A percentile compares a stretch with the other conserved stretches of the same genome.
Evolutionary conservation across 2,888 invertebrate species (phyloP).

Genomic region (Marasmarcha lunaedactyla): DNA sequence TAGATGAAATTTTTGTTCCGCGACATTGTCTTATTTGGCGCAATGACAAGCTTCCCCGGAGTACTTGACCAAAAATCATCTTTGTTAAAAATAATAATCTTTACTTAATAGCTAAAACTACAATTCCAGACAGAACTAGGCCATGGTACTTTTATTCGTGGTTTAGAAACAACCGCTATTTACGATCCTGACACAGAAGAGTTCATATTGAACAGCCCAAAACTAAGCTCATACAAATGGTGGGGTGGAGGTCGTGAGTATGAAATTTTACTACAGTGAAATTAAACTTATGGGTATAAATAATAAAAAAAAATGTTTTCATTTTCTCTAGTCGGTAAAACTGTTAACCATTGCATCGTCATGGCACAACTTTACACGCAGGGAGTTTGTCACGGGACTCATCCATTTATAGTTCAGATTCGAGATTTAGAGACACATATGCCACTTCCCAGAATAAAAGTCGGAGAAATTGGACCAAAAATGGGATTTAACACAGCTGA

Average conservation of each 20-base stretch:
- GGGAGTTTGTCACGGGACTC: conserved; percentile 85
- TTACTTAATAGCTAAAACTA: too few relatives aligned
- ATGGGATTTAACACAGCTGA: conserved; percentile 90
- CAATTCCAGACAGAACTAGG: conserved; percentile 87
- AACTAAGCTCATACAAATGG: conserved; percentile 92
- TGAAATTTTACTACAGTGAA: too few relatives aligned
- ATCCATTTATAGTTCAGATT: conserved; percentile 91
- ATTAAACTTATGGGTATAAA: not conserved
- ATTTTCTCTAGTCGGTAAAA: conserved; percentile 84
- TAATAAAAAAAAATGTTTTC: not conserved
- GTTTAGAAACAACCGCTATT: conserved; percentile 92
- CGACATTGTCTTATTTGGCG: not conserved
- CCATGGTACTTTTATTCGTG: conserved; percentile 93
- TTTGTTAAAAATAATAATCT: too few relatives aligned
- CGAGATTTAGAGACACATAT: conserved; percentile 86
- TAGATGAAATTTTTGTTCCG: not conserved
- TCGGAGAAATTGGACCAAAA: conserved; percentile 94
- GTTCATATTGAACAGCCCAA: conserved; percentile 90
- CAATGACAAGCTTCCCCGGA: too few relatives aligned
- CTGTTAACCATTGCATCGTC: conserved; percentile 89
- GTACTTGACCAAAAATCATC: too few relatives aligned
- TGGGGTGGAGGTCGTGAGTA: conserved; percentile 94
- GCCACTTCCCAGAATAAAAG: conserved; percentile 85
- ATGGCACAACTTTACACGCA: conserved; percentile 88
- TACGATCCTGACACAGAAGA: conserved; percentile 87